Base-by-base conservation (phyloP, 2,888 invertebrate genomes). In the Marasmarcha lunaedactyla region DNA sequence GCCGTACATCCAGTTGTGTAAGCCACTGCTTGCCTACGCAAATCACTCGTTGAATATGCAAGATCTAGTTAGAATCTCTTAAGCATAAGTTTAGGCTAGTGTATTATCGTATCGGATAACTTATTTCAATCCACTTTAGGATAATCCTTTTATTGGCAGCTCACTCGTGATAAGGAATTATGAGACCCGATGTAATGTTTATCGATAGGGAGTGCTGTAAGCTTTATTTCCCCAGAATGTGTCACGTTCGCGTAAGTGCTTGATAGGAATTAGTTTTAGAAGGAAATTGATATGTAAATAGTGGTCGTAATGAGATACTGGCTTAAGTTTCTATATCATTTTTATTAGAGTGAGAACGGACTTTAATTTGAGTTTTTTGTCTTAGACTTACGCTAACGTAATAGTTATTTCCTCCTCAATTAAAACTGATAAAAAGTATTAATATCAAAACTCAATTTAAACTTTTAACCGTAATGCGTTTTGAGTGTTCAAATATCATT, bases 1-100 rank as follows among this genome's bases (percentile, higher is more conserved):
- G 20, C 20, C 20, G 7, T 57, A 63, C 57, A 61, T 59, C 58
- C 57, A 58, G 66, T 69, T 71, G 72, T 70, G 69, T 73, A 73
- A 71, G 70, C 74, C 66, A 74, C 72, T 81, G 79, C 72, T 79
- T 79, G 76, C 77, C 67, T 77, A 81, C 72, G 78, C 78, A 81
- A 81, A 81, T 81, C 77, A 69, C 71, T 71, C 74, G 70, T 73
- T 81, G 81, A 81, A 81, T 81, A 81, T 79, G 79, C 74, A 81
- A 74, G 70, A 62, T 63, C 70, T 78, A 76, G 79, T 81, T 74
- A 73, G 61, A 71, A 76, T 71, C 76, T 72, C 68, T 68, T 71
- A 71, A 76, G 74, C 76, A 77, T 65, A 65, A 77, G 79, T 72
- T 76, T 71, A 73, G 72, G 77, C 73, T 78, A 71, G 74, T 76